Evolutionary conservation across 2,797 vertebrate genomes (phyloP).

Genomic region (Intellagama lesueurii): DNA sequence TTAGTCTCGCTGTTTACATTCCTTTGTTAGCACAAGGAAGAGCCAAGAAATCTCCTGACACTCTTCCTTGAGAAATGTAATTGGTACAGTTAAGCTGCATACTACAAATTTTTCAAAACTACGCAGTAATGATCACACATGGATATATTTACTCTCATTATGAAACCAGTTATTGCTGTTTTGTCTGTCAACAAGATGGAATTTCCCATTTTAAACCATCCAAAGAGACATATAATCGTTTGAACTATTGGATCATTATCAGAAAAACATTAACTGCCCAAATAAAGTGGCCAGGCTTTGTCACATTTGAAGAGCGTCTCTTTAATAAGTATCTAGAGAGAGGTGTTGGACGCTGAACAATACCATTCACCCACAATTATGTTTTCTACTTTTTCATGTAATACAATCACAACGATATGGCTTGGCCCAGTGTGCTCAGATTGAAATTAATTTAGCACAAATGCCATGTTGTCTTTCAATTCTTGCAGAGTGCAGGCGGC

Average conservation of each 20-base stretch:
- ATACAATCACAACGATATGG: neutral
- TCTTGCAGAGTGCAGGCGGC: too few species aligned
- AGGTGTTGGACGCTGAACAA: neutral
- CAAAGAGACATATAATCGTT: constrained; percentile 5
- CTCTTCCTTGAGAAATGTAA: constrained; percentile 25
- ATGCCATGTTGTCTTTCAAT: constrained; percentile 1
- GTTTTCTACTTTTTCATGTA: neutral
- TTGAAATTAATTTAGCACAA: neutral
- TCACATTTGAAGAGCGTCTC: neutral
- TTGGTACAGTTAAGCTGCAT: constrained; percentile 5
- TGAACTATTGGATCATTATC: neutral
- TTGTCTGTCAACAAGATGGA: constrained; percentile 16
- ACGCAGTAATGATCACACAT: constrained; percentile 1
- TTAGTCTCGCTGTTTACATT: constrained; percentile 31
- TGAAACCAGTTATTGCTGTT: constrained; percentile 12
- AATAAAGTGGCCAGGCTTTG: neutral
- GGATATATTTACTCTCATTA: constrained; percentile 18
- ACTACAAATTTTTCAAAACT: constrained; percentile 38
- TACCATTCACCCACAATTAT: neutral
- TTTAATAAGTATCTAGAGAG: neutral
- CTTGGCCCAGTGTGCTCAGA: neutral
- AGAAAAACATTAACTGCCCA: constrained; percentile 16
- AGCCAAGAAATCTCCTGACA: neutral
- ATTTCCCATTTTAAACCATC: constrained; percentile 10
- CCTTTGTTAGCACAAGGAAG: constrained; percentile 24